phyloP scores from a whole-genome alignment of 2,888 invertebrate genomes.

The Xanthia icteritia region DNA sequence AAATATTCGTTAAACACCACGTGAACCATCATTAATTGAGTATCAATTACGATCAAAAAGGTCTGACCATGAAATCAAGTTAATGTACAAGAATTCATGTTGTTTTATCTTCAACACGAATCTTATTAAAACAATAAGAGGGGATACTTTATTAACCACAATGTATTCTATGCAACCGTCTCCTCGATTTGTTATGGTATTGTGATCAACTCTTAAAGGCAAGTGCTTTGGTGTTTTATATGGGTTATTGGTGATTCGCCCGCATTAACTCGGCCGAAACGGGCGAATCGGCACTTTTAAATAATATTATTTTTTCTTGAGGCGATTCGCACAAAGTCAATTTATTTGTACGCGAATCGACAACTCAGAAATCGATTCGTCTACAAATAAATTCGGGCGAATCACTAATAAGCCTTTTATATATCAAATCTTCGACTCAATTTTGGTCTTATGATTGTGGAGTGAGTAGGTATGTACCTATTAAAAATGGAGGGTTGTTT shows the following conservation, averaged over 20 bases:
- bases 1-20: background rate
- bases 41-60: constrained; percentile 43
- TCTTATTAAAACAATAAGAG: constrained; percentile 67
- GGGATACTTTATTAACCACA: constrained; percentile 50
- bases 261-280: no score
- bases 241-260: no score
- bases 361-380: no score
- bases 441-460: no score
- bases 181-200: constrained; percentile 50
- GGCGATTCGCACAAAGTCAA: no score
- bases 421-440: no score
- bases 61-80: constrained; percentile 37
- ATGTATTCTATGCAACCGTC: constrained; percentile 29
- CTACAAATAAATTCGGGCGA: no score
- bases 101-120: constrained; percentile 64
- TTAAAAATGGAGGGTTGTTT: background rate
- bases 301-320: no score
- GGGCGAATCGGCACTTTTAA: no score
- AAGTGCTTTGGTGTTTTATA: background rate
- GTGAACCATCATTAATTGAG: constrained; percentile 10
- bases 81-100: constrained; percentile 27
- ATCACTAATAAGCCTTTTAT: no score
- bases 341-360: no score
- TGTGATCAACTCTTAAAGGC: constrained; percentile 49
- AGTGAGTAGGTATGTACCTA: no score